Percentiles rank a stretch among this genome's conserved stretches.
phyloP scores from a whole-genome alignment of 2,113 vertebrate species.

The Apteryx mantelli region DNA sequence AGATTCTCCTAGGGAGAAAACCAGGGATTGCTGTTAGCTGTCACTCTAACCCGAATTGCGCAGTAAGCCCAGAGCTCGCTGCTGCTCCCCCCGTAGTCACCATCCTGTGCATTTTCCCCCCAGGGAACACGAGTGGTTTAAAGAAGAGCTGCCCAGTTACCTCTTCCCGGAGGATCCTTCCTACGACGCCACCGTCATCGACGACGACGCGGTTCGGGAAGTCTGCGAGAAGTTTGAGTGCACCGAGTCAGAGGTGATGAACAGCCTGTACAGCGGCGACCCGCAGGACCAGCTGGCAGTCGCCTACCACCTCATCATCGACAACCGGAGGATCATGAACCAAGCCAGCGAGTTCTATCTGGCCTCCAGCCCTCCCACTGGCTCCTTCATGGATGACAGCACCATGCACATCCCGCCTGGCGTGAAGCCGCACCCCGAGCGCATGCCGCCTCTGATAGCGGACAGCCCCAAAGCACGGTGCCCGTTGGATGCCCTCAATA shows the following conservation, averaged over 20 bases:
- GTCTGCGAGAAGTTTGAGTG: conserved; percentile 99
- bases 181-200: conserved; percentile 90
- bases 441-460: conserved; percentile 93
- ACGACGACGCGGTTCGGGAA: conserved; percentile 94
- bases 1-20: background rate
- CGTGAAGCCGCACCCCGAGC: conserved; percentile 94
- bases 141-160: conserved; percentile 94
- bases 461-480: conserved; percentile 96
- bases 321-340: conserved; percentile 98
- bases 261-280: conserved; percentile 95
- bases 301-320: conserved; percentile 97
- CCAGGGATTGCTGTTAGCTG: background rate
- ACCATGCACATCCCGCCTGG: conserved; percentile 88
- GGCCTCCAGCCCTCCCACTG: conserved; percentile 93
- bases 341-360: conserved; percentile 99
- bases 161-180: conserved; percentile 97
- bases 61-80: background rate
- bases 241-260: conserved; percentile 90
- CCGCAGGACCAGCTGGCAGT: conserved; percentile 97
- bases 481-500: conserved; percentile 95
- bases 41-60: accelerated
- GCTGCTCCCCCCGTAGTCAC: background rate
- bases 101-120: background rate
- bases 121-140: conserved; percentile 99
- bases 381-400: conserved; percentile 96